Conservation (phyloP, 2,797 vertebrate genomes). For the Ptychadena robeensis region DNA sequence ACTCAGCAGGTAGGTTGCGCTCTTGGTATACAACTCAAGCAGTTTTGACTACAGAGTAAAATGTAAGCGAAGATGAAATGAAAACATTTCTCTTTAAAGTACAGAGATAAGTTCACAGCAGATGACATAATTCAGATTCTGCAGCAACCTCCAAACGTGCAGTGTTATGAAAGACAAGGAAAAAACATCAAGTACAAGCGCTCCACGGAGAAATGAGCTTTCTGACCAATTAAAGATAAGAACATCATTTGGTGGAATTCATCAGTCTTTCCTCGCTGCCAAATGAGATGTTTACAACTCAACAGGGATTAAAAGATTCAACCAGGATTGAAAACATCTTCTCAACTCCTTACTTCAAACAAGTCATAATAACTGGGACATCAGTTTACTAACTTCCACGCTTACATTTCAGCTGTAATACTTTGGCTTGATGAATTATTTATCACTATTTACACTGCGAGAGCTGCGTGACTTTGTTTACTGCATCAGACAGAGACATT, state of each 20-base stretch:
- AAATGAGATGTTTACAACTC: constrained; percentile 47
- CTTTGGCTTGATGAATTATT: constrained; percentile 10
- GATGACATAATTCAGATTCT: constrained; percentile 1
- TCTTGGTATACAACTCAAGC: neutral
- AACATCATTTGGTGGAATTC: constrained; percentile 47
- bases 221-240: constrained; percentile 49
- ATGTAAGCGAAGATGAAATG: neutral
- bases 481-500: neutral
- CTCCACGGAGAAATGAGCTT: constrained; percentile 31
- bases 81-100: neutral
- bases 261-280: constrained; percentile 18
- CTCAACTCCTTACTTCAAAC: constrained; percentile 32
- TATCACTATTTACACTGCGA: neutral
- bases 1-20: neutral
- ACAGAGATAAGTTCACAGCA: neutral
- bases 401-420: neutral
- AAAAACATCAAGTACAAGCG: constrained; percentile 30
- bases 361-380: constrained; percentile 25
- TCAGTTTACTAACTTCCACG: constrained; percentile 3
- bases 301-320: constrained; percentile 44
- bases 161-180: constrained; percentile 11
- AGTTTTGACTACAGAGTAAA: neutral
- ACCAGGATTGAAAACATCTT: constrained; percentile 24
- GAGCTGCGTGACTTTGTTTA: constrained; percentile 3
- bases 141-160: constrained; percentile 2